Percentiles rank a stretch among this genome's conserved stretches.
Evolutionary conservation across 2,888 invertebrate genomes (phyloP).

Genomic region (Pristionchus japonicus): DNA sequence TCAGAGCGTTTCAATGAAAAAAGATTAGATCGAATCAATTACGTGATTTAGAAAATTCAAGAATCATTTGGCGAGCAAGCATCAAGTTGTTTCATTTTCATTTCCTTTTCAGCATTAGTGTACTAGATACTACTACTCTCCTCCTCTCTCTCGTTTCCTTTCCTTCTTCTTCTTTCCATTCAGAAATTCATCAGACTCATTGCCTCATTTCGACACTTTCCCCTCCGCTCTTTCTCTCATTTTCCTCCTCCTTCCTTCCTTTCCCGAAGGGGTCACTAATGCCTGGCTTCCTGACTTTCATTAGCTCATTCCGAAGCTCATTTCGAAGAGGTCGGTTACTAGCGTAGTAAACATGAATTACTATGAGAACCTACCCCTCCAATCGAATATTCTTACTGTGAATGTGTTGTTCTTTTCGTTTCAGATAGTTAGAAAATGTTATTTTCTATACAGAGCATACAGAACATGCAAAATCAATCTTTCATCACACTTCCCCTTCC

Average conservation of each 20-base stretch:
- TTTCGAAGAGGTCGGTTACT: background rate
- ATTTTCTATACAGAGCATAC: no score
- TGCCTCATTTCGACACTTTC: slow-evolving; percentile 43
- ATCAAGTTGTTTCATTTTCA: background rate
- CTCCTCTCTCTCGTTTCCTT: background rate
- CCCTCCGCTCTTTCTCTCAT: slow-evolving; percentile 29
- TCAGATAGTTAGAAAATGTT: no score
- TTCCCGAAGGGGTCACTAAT: slow-evolving; percentile 18
- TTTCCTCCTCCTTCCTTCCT: slow-evolving; percentile 40
- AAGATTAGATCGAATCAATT: background rate
- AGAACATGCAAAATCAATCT: no score
- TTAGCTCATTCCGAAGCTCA: slow-evolving; percentile 1
- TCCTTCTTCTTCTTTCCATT: background rate
- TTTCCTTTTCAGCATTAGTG: slow-evolving; percentile 20
- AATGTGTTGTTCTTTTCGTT: background rate
- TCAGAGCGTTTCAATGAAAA: background rate
- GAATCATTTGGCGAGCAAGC: background rate
- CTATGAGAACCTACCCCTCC: background rate
- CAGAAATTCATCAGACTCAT: slow-evolving; percentile 34
- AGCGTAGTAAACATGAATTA: background rate
- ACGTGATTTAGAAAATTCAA: background rate
- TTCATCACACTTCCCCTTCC: no score
- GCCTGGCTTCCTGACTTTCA: background rate
- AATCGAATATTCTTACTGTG: background rate
- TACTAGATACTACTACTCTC: background rate